phyloP scores from a whole-genome alignment of 2,888 invertebrate genomes.

The Euplexia lucipara region DNA sequence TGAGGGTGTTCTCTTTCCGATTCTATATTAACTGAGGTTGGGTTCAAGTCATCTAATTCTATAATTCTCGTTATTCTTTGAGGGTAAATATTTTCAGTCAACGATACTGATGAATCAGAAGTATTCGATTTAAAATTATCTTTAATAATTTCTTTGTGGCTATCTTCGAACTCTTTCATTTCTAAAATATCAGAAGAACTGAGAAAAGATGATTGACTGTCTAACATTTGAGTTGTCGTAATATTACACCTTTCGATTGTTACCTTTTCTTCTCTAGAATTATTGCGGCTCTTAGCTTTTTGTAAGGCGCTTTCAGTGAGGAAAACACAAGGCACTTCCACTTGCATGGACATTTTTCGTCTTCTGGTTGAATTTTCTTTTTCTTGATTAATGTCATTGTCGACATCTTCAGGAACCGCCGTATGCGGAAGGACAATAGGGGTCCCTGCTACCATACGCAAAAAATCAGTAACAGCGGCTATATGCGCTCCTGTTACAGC shows the following conservation, averaged over 20 bases:
- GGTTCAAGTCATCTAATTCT: slow-evolving; percentile 83
- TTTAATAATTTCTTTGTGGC: slow-evolving; percentile 68
- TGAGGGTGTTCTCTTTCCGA: slow-evolving; percentile 82
- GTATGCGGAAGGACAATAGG: slow-evolving; percentile 91
- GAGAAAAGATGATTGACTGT: slow-evolving; percentile 78
- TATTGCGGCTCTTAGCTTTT: slow-evolving; percentile 86
- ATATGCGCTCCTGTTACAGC: slow-evolving; percentile 92
- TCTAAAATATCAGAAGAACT: slow-evolving; percentile 80
- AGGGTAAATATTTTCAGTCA: slow-evolving; percentile 75
- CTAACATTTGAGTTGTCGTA: slow-evolving; percentile 79
- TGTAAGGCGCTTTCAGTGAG: slow-evolving; percentile 87
- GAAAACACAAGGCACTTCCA: slow-evolving; percentile 90
- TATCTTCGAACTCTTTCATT: slow-evolving; percentile 72
- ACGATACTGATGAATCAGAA: slow-evolving; percentile 56
- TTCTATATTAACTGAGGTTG: slow-evolving; percentile 74
- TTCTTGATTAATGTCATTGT: slow-evolving; percentile 86
- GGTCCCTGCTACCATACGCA: slow-evolving; percentile 92
- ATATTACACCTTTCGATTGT: slow-evolving; percentile 81
- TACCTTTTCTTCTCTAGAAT: slow-evolving; percentile 87
- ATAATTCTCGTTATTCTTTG: slow-evolving; percentile 88
- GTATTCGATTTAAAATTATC: slow-evolving; percentile 70
- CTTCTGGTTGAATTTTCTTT: slow-evolving; percentile 84
- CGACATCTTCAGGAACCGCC: slow-evolving; percentile 82
- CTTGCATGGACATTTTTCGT: slow-evolving; percentile 90
- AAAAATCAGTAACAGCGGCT: slow-evolving; percentile 92